Conservation (phyloP, 2,797 vertebrate species). For the Micrastur ruficollis region DNA sequence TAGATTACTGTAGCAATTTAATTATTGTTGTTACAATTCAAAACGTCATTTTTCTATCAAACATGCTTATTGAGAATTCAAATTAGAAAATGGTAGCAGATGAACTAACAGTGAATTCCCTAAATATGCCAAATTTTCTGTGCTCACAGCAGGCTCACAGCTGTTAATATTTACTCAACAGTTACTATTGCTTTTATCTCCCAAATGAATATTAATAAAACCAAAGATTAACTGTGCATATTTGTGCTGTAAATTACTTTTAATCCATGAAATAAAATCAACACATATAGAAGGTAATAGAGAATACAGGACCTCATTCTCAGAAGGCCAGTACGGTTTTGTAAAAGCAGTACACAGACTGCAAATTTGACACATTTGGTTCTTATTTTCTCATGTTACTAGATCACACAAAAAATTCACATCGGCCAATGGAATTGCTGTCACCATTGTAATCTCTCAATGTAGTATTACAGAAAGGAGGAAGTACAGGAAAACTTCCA, state of each 20-base stretch:
- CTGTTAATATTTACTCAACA: slow-evolving; percentile 61
- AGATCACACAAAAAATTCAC: background rate
- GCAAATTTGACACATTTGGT: background rate
- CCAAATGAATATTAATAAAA: slow-evolving; percentile 32
- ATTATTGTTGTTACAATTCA: slow-evolving; percentile 29
- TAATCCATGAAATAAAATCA: background rate
- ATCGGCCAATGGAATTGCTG: background rate
- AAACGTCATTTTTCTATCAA: slow-evolving; percentile 25
- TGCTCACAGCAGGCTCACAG: slow-evolving; percentile 28
- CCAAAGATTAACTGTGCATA: background rate
- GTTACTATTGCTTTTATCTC: slow-evolving; percentile 47
- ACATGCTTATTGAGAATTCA: slow-evolving; percentile 21
- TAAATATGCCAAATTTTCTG: slow-evolving; percentile 27
- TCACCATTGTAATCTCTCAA: background rate
- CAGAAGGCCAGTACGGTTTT: background rate
- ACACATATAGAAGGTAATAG: background rate
- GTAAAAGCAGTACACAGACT: background rate
- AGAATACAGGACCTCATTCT: background rate
- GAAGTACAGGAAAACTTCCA: background rate
- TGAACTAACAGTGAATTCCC: slow-evolving; percentile 32
- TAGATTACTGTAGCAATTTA: background rate
- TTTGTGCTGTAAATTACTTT: background rate
- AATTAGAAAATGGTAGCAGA: slow-evolving; percentile 39
- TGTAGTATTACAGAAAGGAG: background rate
- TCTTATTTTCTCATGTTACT: background rate